Percentiles rank a stretch among this genome's conserved stretches.
Evolutionary conservation across 2,113 vertebrate genomes (phyloP).

Genomic region (Elephantulus edwardii): DNA sequence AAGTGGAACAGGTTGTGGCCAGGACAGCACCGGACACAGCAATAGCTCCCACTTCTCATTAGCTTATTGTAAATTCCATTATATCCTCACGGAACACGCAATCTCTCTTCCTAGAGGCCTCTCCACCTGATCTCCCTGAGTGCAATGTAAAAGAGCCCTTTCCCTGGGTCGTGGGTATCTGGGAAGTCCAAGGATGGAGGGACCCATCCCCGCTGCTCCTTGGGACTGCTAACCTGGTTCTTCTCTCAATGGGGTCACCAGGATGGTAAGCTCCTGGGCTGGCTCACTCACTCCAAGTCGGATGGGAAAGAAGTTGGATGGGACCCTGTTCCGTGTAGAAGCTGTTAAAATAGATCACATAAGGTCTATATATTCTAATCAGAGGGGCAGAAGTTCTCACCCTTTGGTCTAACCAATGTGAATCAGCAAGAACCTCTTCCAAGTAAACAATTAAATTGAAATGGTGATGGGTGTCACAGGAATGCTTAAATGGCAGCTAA

Average conservation of each 20-base stretch:
- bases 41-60: background rate
- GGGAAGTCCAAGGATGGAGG: slow-evolving; percentile 66
- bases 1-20: background rate
- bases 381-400: slow-evolving; percentile 44
- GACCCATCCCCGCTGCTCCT: slow-evolving; percentile 51
- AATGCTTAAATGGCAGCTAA: slow-evolving; percentile 74
- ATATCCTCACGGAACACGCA: slow-evolving; percentile 21
- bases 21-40: background rate
- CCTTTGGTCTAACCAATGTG: slow-evolving; percentile 63
- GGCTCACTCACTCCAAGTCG: background rate
- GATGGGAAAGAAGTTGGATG: slow-evolving; percentile 49
- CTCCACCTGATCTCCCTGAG: slow-evolving; percentile 76
- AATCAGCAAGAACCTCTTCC: slow-evolving; percentile 59
- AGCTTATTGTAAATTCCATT: slow-evolving; percentile 18
- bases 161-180: slow-evolving; percentile 49
- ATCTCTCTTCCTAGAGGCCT: slow-evolving; percentile 57
- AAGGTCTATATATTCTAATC: slow-evolving; percentile 37
- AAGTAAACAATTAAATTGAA: slow-evolving; percentile 76
- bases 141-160: slow-evolving; percentile 74
- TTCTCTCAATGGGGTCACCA: background rate
- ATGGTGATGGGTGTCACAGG: slow-evolving; percentile 76
- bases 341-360: slow-evolving; percentile 46
- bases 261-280: background rate
- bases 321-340: slow-evolving; percentile 27
- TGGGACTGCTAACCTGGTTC: slow-evolving; percentile 46